Conservation (phyloP, 2,797 vertebrate species). For the Rachycentron canadum region DNA sequence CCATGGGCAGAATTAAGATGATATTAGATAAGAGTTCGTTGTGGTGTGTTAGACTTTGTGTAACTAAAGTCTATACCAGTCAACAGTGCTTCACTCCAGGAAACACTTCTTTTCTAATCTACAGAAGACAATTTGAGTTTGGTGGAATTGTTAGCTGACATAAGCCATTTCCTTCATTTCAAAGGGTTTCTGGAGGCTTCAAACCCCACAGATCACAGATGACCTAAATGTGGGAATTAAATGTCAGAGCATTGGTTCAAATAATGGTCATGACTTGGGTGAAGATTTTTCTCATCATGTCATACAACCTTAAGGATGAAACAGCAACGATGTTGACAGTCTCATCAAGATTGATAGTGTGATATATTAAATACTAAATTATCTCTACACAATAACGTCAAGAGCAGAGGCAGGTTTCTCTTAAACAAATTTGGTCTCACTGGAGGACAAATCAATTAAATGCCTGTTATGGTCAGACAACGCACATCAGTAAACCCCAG, state of each 20-base stretch:
- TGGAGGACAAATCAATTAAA: slow-evolving; percentile 64
- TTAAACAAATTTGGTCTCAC: slow-evolving; percentile 32
- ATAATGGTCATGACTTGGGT: slow-evolving; percentile 1
- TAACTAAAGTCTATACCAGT: slow-evolving; percentile 43
- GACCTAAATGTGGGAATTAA: slow-evolving; percentile 66
- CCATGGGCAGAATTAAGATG: slow-evolving; percentile 61
- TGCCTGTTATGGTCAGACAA: slow-evolving; percentile 53
- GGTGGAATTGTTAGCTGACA: slow-evolving; percentile 62
- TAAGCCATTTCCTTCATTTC: slow-evolving; percentile 65
- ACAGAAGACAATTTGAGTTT: slow-evolving; percentile 58
- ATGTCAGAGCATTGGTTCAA: slow-evolving; percentile 27
- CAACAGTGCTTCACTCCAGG: slow-evolving; percentile 33
- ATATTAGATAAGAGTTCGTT: slow-evolving; percentile 46
- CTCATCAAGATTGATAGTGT: background rate
- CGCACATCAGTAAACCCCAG: slow-evolving; percentile 54
- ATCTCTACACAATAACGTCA: background rate
- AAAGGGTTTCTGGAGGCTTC: slow-evolving; percentile 64
- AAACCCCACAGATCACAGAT: slow-evolving; percentile 56
- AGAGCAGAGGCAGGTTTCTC: slow-evolving; percentile 8
- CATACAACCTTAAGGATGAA: slow-evolving; percentile 13
- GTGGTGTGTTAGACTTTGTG: slow-evolving; percentile 36
- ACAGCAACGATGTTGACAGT: slow-evolving; percentile 11
- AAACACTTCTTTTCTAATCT: slow-evolving; percentile 59
- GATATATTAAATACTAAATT: background rate
- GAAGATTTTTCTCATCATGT: slow-evolving; percentile 11